Evolutionary conservation across 2,888 invertebrate genomes (phyloP), one percentile per base, ranked within the genome.

Genomic region (Plebejus anna): DNA sequence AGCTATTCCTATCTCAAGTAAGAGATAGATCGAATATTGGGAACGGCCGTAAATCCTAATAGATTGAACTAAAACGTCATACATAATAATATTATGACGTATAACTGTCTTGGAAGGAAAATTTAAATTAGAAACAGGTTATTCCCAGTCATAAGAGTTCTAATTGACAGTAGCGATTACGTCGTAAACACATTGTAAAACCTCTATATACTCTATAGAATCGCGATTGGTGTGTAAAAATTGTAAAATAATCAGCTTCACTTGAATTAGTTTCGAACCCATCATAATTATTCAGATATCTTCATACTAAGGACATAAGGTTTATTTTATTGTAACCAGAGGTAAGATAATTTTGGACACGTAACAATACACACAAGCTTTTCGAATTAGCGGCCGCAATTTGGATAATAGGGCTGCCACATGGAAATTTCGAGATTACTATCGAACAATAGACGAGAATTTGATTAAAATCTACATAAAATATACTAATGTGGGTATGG

Each of bases 381-480:
- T 86, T 88, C 84, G 86, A 90, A 90, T 88, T 85, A 87, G 83
- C 85, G 83, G 82, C 82, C 81, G 80, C 81, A 84, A 86, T 86
- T 83, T 84, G 84, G 83, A 79, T 79, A 32, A 73, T 77, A 82
- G 82, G 82, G 82, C 75, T 80, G 75, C 42, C 79, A 80, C 79
- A 47, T 73, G 73, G 32, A 73, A 73, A 72, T 72, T 71, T 72
- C 72, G 47, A 72, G 72, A 72, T 72, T 72, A 72, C 42, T 42
- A 72, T 72, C 72, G 72, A 72, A 72, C 72, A 72, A 61, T 75
- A 57, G 75, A 42, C 9, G n/a, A 57, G 61, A 75, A 75, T 75
- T 57, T 59, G 61, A 75, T 75, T 66, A 47, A 42, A 61, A 75
- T 61, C 73, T 73, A 73, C 73, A 73, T 73, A 51, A 51, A 51